Base-by-base conservation (phyloP, 2,888 invertebrate species). In the Microctonus brassicae region DNA sequence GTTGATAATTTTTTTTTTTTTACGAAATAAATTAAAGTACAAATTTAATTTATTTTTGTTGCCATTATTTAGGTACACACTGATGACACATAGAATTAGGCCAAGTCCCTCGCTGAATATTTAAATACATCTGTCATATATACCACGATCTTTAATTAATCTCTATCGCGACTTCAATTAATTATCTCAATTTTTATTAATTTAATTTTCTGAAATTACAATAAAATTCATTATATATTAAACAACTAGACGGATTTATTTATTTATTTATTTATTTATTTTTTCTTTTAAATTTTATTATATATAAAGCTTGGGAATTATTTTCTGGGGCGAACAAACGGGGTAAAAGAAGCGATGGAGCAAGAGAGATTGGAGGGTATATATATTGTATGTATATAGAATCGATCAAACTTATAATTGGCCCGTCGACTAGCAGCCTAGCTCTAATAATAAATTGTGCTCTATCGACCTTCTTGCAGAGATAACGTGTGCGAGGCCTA, bases 51-150 rank as follows among this genome's bases (percentile, higher is more conserved):
- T 34, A 17, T 58, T 60, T 57, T 65, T 69, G 64, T 58, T 26
- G 33, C 58, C 52, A 61, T 42, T 62, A 17, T 62, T 55, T 65
- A 63, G 74, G 73, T 77, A 78, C 78, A 80, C 79, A 78, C 78
- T 75, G 78, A 83, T 78, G 81, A 82, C 79, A 81, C 77, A 79
- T 78, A 80, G 78, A 69, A 81, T 84, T 81, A 83, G 82, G 79
- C 81, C 81, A 79, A 77, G 74, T 82, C 72, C n/a, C 58, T 58
- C 58, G 13, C 58, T 17, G 33, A n/a, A 13, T 58, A 17, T 9
- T 34, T n/a, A 20, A 26, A 29, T 13, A 33, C 34, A 58, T 7
- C 3, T 11, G 13, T 53, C 9, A 20, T 24, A 20, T 24, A 26
- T 26, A 24, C 24, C 10, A 24, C 1, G 26, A 55, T 13, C 26